Base-by-base conservation (phyloP, 2,113 vertebrate genomes). In the Myotis lucifugus region DNA sequence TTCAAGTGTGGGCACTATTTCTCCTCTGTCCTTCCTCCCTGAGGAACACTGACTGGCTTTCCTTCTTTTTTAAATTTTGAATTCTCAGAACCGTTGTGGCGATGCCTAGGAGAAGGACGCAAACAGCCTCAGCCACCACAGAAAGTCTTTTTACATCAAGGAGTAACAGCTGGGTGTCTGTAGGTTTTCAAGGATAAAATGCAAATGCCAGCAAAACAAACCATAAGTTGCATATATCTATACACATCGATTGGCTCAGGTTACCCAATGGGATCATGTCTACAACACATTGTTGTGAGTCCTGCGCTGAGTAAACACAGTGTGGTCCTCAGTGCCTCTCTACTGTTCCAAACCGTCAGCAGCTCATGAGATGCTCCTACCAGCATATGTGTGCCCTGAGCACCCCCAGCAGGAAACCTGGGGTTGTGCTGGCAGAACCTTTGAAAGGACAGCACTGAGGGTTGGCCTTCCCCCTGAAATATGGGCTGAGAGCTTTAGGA, bases 31-130 rank as follows among this genome's bases (percentile, higher is more conserved):
- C 23, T 93, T 86, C 52, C 72, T 81, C 40, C 34, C 64, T 67
- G 54, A 76, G n/a, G 52, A 17, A 40, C 27, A 21, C 29, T 79
- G 69, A 78, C 25, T 84, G 59, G 11, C 25, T 64, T 84, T 81
- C 77, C 59, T 87, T 23, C 21, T 42, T 87, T 87, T 40, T 86
- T 17, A 40, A 85, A 95, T 21, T 88, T 88, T 85, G 46, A 66
- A 77, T 95, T 27, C 64, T 78, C 79, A 78, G 19, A 86, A 78
- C 34, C 32, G 78, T 64, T 54, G 48, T 64, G 48, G 34, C 18
- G 94, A 73, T n/a, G 21, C 61, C 77, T n/a, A 81, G 37, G 14
- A 88, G 61, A 88, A 61, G 9, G 46, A 95, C 54, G 40, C 48
- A 74, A 69, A 69, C 6, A 19, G 25, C 37, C 56, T 61, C 11